Evolutionary conservation across 2,888 invertebrate species (phyloP), one percentile per base, ranked within the genome.

Genomic region (Hirtodrosophila histrioides): DNA sequence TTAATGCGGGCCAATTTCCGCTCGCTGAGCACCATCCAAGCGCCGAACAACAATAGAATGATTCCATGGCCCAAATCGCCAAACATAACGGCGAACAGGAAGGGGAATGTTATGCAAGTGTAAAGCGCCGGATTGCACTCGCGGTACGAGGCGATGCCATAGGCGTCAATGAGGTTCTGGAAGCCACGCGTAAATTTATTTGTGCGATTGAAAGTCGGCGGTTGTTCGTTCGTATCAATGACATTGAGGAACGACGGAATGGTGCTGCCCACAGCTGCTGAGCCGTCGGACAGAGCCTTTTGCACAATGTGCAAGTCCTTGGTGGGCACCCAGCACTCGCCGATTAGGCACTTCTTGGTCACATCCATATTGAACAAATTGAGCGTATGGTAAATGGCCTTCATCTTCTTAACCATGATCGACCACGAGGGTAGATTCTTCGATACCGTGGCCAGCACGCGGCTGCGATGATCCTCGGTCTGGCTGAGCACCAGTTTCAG

Each of bases 11-110:
- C 93, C 54, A 98, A 93, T 57, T 94, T 94, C 73, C 95, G 95
- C 91, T 99, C 98, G 69, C 93, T 94, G 46, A 95, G 74, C 41
- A 97, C 95, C 96, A 99, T 95, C 94, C 95, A 97, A 0, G 93
- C 92, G 2, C 95, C 98, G 90, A 97, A 97, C 12, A 95, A 73
- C 8, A 95, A 93, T 95, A 99, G 94, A 81, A 99, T 94, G 9
- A 95, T 55, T 4, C 97, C 98, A 92, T 98, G 98, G 17, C 98
- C 98, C 89, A 95, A 93, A 92, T 98, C 98, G 48, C 98, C 98
- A 92, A 98, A 98, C 98, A 98, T 98, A 86, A 98, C 95, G 51
- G 96, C 97, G 93, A 98, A 98, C 45, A 98, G 92, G 94, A 98
- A 98, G 39, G 98, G 98, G 93, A 98, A 98, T 8, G 98, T 97